phyloP scores from a whole-genome alignment of 2,888 invertebrate genomes.

The Drosophila setosimentum region DNA sequence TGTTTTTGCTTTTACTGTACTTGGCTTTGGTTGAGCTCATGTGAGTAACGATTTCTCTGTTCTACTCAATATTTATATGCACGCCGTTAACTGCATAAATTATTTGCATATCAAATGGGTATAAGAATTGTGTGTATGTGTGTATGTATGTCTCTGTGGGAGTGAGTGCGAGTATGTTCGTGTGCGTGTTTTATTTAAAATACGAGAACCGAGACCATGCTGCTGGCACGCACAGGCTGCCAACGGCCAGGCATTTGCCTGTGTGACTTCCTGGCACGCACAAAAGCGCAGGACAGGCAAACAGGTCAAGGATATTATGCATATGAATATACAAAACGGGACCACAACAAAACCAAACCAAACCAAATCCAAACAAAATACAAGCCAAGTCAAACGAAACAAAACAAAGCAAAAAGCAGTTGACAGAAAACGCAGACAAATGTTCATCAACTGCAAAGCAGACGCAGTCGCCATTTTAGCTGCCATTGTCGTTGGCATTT shows the following conservation, averaged over 20 bases:
- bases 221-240: constrained; percentile 32
- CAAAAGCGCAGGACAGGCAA: constrained; percentile 70
- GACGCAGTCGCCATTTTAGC: constrained; percentile 17
- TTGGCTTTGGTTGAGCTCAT: constrained; percentile 7
- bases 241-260: constrained; percentile 18
- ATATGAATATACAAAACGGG: constrained; percentile 61
- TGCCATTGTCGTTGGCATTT: constrained; percentile 46
- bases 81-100: constrained; percentile 68
- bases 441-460: constrained; percentile 47
- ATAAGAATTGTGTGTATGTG: constrained; percentile 7
- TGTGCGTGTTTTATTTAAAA: constrained; percentile 49
- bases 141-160: not conserved
- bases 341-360: constrained; percentile 28
- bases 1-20: constrained; percentile 1
- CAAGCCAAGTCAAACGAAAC: constrained; percentile 28
- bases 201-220: constrained; percentile 18
- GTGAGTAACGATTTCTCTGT: constrained; percentile 32
- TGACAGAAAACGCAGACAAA: constrained; percentile 25
- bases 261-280: constrained; percentile 59
- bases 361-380: constrained; percentile 13
- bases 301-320: constrained; percentile 77
- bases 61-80: constrained; percentile 64
- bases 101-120: constrained; percentile 71
- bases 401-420: constrained; percentile 23
- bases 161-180: not conserved